Evolutionary conservation across 2,797 vertebrate genomes (phyloP).

Genomic region (Microcaecilia unicolor): DNA sequence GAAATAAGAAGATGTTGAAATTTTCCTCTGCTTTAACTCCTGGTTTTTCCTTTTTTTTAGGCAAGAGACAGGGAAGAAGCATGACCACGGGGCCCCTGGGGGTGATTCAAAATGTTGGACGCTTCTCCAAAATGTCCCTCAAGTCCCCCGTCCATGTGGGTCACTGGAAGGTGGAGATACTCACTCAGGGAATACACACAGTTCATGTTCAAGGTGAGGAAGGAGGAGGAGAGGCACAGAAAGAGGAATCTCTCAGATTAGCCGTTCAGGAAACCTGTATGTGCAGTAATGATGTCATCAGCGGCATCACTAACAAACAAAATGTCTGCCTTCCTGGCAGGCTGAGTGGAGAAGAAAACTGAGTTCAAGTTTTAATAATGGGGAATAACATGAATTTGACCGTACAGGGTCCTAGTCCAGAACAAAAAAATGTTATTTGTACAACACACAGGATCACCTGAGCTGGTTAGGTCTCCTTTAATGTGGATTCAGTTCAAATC

Average conservation of each 20-base stretch:
- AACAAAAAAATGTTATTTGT: no score
- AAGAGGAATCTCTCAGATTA: no score
- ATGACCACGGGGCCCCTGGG: conserved; percentile 44
- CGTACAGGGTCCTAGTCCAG: no score
- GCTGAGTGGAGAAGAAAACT: no score
- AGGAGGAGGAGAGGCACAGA: background rate
- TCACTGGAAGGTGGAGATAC: conserved; percentile 56
- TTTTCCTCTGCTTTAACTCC: no score
- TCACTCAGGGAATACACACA: conserved; percentile 41
- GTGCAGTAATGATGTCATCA: background rate
- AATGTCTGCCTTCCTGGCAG: background rate
- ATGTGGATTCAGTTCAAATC: no score
- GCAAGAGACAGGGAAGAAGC: background rate
- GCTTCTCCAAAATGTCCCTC: conserved; percentile 60
- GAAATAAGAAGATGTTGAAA: no score
- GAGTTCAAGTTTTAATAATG: no score
- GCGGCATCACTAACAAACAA: background rate
- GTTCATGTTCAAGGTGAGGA: conserved; percentile 65
- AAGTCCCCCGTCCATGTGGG: conserved; percentile 52
- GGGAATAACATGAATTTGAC: no score
- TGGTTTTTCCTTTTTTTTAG: no score
- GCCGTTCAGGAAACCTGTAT: background rate
- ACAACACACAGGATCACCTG: no score
- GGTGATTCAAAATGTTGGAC: conserved; percentile 39
- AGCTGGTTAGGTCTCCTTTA: no score